A percentile compares a stretch with the other conserved stretches of the same genome.
phyloP scores from a whole-genome alignment of 2,888 invertebrate genomes.

The Apamea monoglypha region DNA sequence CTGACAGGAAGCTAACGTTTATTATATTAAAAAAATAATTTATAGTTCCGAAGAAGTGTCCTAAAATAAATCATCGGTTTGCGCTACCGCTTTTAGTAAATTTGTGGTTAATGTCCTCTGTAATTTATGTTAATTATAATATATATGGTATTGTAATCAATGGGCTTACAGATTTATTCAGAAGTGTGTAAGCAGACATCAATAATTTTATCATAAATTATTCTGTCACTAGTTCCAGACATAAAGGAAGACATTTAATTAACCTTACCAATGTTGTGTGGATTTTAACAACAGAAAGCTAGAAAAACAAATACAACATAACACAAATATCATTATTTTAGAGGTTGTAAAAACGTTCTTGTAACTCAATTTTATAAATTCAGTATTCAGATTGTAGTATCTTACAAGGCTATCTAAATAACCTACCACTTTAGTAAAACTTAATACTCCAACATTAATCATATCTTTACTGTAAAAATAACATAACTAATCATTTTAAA shows the following conservation, averaged over 20 bases:
- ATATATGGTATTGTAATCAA: constrained; percentile 56
- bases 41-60: constrained; percentile 74
- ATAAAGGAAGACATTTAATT: constrained; percentile 17
- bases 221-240: constrained; percentile 19
- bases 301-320: not conserved
- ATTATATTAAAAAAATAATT: constrained; percentile 71
- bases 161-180: constrained; percentile 36
- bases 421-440: constrained; percentile 20
- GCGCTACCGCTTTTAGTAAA: constrained; percentile 70
- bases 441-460: constrained; percentile 31
- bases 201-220: constrained; percentile 49
- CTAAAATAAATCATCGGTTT: constrained; percentile 73
- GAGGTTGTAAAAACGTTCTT: not conserved
- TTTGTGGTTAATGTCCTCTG: constrained; percentile 68
- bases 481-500: constrained; percentile 43
- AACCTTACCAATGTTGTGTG: not conserved
- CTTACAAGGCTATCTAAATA: constrained; percentile 8
- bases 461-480: constrained; percentile 49
- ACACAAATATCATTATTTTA: not conserved
- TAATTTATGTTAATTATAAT: constrained; percentile 69
- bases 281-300: not conserved
- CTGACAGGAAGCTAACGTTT: constrained; percentile 57
- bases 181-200: constrained; percentile 32
- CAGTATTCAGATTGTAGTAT: constrained; percentile 19
- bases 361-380: constrained; percentile 10